phyloP scores from a whole-genome alignment of 2,888 invertebrate genomes.

The Dichetophora obliterata region DNA sequence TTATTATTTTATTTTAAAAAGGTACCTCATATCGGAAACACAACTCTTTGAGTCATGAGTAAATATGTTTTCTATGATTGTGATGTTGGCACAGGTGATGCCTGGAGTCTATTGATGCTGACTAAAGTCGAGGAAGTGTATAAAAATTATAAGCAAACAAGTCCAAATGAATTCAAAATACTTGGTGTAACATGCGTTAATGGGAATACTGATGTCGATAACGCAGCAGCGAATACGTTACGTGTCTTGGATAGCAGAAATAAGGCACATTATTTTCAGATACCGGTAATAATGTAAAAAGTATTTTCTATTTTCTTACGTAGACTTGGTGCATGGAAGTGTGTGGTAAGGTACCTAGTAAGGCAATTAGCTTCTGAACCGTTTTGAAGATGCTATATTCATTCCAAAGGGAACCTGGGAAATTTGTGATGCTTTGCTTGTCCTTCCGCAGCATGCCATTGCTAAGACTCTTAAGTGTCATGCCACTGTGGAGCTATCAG shows the following conservation, averaged over 20 bases:
- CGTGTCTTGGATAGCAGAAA: constrained; percentile 73
- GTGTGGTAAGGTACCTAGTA: constrained; percentile 54
- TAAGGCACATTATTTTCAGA: constrained; percentile 44
- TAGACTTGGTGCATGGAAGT: constrained; percentile 72
- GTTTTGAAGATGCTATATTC: constrained; percentile 66
- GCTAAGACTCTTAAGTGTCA: constrained; percentile 58
- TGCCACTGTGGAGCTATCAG: constrained; percentile 73
- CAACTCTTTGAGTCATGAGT: constrained; percentile 17
- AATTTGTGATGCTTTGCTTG: constrained; percentile 71
- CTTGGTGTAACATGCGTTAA: constrained; percentile 80
- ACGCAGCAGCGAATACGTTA: constrained; percentile 80
- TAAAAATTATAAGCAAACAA: constrained; percentile 33
- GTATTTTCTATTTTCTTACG: constrained; percentile 11
- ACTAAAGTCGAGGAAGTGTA: constrained; percentile 70
- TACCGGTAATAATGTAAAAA: constrained; percentile 50
- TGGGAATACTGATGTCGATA: constrained; percentile 79
- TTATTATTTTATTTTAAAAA: neutral
- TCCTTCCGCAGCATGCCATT: constrained; percentile 67
- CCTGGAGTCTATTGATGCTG: constrained; percentile 73
- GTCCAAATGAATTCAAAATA: constrained; percentile 60
- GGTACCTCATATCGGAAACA: neutral
- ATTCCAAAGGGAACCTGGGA: constrained; percentile 54
- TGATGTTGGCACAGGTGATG: constrained; percentile 76
- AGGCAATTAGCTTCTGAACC: constrained; percentile 70
- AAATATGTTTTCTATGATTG: constrained; percentile 73